A percentile compares a stretch with the other conserved stretches of the same genome.
These are phyloP conservation scores for Harlomillsia oculata DNA, from an alignment of 1,140 invertebrate species.

Conservation along the genomic window DNA sequence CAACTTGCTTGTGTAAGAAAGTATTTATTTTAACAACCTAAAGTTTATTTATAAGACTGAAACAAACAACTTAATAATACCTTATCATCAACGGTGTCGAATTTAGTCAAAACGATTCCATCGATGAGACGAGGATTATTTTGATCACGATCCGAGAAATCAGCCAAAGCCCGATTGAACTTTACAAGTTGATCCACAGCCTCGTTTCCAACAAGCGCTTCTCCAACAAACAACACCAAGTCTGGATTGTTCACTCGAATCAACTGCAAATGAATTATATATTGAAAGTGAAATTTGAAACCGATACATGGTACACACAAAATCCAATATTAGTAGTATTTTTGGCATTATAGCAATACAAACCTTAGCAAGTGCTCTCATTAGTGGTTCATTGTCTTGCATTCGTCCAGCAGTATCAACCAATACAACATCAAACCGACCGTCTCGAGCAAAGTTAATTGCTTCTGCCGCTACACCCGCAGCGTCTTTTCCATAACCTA, in stretches of 20 bases:
- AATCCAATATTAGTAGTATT: neutral
- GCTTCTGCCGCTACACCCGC: conserved; percentile 96
- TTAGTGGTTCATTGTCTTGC: conserved; percentile 99
- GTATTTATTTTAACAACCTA: neutral
- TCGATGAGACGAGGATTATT: conserved; percentile 86
- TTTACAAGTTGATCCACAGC: conserved; percentile 98
- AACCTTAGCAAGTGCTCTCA: conserved; percentile 88
- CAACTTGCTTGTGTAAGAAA: neutral
- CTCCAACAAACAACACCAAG: conserved; percentile 95
- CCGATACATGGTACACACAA: neutral
- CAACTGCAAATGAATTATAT: conserved; percentile 43
- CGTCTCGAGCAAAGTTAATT: conserved; percentile 75
- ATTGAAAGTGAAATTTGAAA: neutral
- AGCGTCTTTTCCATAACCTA: conserved; percentile 96
- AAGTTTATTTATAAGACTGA: neutral
- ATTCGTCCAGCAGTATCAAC: conserved; percentile 98
- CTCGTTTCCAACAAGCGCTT: conserved; percentile 99
- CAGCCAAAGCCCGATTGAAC: conserved; percentile 93
- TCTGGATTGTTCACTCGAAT: conserved; percentile 89
- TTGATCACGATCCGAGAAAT: conserved; percentile 61
- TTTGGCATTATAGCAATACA: neutral
- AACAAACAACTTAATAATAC: conserved; percentile 43
- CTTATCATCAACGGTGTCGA: conserved; percentile 99
- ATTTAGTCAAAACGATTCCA: conserved; percentile 96
- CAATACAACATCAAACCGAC: conserved; percentile 77